Evolutionary conservation across 2,797 vertebrate species (phyloP).

Genomic region (Gouania willdenowi): DNA sequence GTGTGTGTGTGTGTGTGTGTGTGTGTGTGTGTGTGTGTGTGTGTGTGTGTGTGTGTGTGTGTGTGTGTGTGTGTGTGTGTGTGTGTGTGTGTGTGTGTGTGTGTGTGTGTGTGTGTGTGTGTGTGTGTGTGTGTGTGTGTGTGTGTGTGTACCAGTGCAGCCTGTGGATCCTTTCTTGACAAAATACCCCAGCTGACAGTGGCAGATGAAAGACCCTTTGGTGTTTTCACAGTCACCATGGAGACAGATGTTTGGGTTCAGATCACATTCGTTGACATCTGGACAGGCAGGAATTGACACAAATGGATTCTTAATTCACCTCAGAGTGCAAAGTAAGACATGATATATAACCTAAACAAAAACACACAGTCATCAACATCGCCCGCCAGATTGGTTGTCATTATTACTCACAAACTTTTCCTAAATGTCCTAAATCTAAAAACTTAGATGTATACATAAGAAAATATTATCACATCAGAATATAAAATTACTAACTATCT

Average conservation of each 20-base stretch:
- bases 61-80: neutral
- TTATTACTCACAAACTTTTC: too few relatives aligned
- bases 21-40: too few relatives aligned
- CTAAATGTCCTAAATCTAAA: too few relatives aligned
- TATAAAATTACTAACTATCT: too few relatives aligned
- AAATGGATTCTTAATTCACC: too few relatives aligned
- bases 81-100: slow-evolving; percentile 3
- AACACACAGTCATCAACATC: too few relatives aligned
- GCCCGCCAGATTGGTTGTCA: too few relatives aligned
- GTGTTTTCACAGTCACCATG: slow-evolving; percentile 93
- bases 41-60: slow-evolving; percentile 1
- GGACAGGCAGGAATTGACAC: slow-evolving; percentile 15
- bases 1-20: too few relatives aligned
- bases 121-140: slow-evolving; percentile 3
- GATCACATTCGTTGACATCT: slow-evolving; percentile 93
- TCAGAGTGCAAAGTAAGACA: too few relatives aligned
- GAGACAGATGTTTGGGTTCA: slow-evolving; percentile 92
- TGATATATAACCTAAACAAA: too few relatives aligned
- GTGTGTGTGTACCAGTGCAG: slow-evolving; percentile 82
- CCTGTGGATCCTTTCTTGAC: slow-evolving; percentile 88
- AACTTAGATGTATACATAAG: too few relatives aligned
- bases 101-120: slow-evolving; percentile 4
- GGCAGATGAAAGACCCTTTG: slow-evolving; percentile 93
- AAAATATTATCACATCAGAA: too few relatives aligned
- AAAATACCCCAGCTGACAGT: slow-evolving; percentile 88